Evolutionary conservation across 1,140 invertebrate genomes (phyloP).

Genomic region (Stegodyphus dumicola): DNA sequence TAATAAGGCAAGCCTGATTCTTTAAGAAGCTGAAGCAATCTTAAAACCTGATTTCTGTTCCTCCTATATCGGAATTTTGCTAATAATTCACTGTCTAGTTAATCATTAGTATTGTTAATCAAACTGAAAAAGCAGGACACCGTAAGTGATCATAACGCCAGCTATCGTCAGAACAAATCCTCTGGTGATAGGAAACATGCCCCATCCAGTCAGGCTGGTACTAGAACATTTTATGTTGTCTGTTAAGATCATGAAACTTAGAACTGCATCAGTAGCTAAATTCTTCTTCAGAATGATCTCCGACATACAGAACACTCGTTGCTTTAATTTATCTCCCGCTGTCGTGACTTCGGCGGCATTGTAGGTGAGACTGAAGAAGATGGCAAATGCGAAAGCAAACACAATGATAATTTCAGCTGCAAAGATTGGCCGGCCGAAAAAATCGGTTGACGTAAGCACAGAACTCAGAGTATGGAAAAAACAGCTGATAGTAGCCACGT

Average conservation of each 20-base stretch:
- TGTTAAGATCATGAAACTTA: slow-evolving; percentile 18
- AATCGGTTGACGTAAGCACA: neutral
- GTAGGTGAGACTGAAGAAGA: slow-evolving; percentile 20
- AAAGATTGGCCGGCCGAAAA: neutral
- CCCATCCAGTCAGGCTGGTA: slow-evolving; percentile 42
- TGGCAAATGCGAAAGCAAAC: slow-evolving; percentile 9
- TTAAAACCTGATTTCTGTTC: too few species aligned
- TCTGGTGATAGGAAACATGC: slow-evolving; percentile 51
- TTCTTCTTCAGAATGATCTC: slow-evolving; percentile 27
- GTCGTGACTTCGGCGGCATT: slow-evolving; percentile 15
- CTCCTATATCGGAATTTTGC: too few species aligned
- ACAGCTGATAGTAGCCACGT: slow-evolving; percentile 40
- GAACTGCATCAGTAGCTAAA: slow-evolving; percentile 1
- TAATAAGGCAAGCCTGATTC: too few species aligned
- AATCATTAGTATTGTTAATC: neutral
- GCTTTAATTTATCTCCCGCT: slow-evolving; percentile 23
- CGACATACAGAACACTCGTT: slow-evolving; percentile 17
- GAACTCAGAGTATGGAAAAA: slow-evolving; percentile 44
- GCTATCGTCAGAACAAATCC: slow-evolving; percentile 38
- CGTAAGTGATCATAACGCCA: slow-evolving; percentile 50
- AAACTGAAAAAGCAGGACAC: slow-evolving; percentile 53
- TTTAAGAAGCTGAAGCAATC: too few species aligned
- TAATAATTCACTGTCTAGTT: too few species aligned
- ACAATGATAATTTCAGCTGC: neutral
- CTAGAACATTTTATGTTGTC: slow-evolving; percentile 25